Evolutionary conservation across 2,113 vertebrate genomes (phyloP).

Genomic region (Cebus imitator): DNA sequence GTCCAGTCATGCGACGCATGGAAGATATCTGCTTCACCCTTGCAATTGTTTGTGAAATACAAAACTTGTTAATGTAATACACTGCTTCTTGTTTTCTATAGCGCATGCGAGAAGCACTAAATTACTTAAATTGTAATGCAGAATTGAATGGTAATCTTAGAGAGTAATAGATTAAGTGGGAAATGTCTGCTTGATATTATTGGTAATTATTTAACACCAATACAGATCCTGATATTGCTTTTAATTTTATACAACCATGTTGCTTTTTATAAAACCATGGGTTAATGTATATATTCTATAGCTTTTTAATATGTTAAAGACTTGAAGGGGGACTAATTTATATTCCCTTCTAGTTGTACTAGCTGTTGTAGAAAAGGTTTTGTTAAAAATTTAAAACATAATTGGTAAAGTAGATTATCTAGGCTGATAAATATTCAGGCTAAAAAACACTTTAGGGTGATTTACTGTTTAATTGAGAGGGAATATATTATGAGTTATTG

Average conservation of each 20-base stretch:
- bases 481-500: constrained; percentile 60
- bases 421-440: constrained; percentile 51
- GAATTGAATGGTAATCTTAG: constrained; percentile 70
- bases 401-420: constrained; percentile 45
- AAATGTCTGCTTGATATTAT: constrained; percentile 66
- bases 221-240: constrained; percentile 54
- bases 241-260: constrained; percentile 12
- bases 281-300: constrained; percentile 56
- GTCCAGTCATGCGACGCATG: background rate
- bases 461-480: constrained; percentile 53
- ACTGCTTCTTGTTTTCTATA: background rate
- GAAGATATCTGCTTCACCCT: background rate
- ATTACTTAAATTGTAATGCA: constrained; percentile 75
- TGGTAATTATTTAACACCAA: constrained; percentile 70
- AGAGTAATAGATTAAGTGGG: constrained; percentile 62
- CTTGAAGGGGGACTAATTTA: constrained; percentile 57
- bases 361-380: constrained; percentile 27
- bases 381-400: constrained; percentile 29
- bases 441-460: constrained; percentile 55
- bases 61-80: background rate
- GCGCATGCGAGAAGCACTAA: constrained; percentile 66
- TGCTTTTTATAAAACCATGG: constrained; percentile 46
- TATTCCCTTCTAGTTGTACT: constrained; percentile 44
- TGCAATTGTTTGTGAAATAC: background rate
- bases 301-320: constrained; percentile 61